Conservation (phyloP, 1,140 invertebrate species). For the Neodiprion fabricii region DNA sequence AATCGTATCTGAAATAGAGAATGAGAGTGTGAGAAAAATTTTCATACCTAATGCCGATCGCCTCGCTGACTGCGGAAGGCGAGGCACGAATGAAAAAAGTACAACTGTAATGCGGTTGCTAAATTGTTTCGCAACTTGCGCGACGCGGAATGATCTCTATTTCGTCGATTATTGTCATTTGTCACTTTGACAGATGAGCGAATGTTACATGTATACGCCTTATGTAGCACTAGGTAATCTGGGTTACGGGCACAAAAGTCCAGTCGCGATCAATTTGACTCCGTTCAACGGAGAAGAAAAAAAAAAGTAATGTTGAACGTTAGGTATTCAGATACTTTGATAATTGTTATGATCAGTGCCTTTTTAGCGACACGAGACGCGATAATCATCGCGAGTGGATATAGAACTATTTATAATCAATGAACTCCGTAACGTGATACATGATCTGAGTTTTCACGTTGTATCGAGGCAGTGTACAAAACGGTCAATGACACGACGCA, state of each 20-base stretch:
- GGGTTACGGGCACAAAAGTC: not conserved
- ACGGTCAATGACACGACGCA: no score
- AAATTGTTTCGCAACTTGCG: no score
- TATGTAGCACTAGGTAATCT: not conserved
- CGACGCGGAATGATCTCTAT: not conserved
- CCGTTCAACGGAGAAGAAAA: no score
- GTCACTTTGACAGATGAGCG: not conserved
- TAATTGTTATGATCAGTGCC: not conserved
- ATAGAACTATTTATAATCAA: not conserved
- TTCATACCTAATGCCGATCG: not conserved
- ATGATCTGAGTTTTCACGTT: no score
- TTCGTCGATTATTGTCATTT: not conserved
- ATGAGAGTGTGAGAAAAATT: not conserved
- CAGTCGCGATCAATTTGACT: not conserved
- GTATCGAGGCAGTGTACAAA: no score
- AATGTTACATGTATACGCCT: not conserved
- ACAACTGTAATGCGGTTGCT: no score
- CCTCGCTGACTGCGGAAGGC: no score
- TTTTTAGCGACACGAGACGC: not conserved
- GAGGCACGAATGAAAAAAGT: no score
- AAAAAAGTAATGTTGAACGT: no score
- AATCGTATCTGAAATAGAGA: constrained; percentile 72
- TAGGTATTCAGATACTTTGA: no score
- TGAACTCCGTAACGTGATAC: not conserved
- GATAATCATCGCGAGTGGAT: not conserved